These are phyloP conservation scores for Camponotus pennsylvanicus DNA, from an alignment of 1,140 invertebrate genomes.

Conservation along the genomic window DNA sequence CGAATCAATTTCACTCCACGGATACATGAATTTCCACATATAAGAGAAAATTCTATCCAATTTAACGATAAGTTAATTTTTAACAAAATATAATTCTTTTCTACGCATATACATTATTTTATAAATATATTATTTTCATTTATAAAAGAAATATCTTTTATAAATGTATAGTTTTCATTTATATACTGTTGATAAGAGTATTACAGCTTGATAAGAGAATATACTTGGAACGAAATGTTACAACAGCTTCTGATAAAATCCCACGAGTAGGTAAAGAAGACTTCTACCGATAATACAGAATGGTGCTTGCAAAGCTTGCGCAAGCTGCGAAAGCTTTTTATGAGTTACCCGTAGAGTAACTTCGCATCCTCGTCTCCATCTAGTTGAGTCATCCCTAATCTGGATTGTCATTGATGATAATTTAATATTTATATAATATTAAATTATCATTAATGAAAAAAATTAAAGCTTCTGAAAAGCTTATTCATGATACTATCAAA, in stretches of 20 bases:
- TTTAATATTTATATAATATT: neutral
- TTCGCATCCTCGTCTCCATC: slow-evolving; percentile 3
- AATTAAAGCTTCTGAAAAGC: neutral
- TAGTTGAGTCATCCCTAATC: slow-evolving; percentile 31
- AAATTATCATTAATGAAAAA: neutral
- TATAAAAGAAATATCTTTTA: neutral
- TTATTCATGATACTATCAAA: neutral
- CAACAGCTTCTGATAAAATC: slow-evolving; percentile 6
- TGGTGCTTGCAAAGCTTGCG: slow-evolving; percentile 38
- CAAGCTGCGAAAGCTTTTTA: slow-evolving; percentile 29
- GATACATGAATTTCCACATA: neutral
- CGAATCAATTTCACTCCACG: slow-evolving; percentile 4
- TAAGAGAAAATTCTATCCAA: neutral
- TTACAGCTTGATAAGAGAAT: neutral
- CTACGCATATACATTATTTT: neutral
- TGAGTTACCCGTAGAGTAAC: slow-evolving; percentile 39
- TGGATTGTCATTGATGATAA: neutral
- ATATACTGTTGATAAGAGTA: slow-evolving; percentile 55
- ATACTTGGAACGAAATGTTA: neutral
- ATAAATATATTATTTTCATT: neutral
- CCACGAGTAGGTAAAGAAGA: slow-evolving; percentile 65
- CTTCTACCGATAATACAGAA: slow-evolving; percentile 61
- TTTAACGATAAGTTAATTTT: neutral
- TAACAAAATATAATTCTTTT: neutral
- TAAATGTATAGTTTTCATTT: neutral